phyloP scores from a whole-genome alignment of 64 coral and sea anemone species.

The Montipora efflorescens region DNA sequence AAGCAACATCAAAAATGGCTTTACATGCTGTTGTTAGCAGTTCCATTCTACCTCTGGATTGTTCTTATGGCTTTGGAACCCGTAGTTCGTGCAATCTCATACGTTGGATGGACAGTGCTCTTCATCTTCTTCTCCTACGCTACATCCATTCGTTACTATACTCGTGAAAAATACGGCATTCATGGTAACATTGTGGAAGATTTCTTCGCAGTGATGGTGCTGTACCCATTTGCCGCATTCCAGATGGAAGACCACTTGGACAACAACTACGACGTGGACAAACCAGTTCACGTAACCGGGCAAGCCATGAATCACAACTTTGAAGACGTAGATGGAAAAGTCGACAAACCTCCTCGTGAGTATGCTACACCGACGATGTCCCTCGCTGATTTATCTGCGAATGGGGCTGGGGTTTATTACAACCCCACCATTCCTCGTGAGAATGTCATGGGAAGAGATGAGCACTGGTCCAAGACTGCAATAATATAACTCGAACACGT shows the following conservation, averaged over 20 bases:
- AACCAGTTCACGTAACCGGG: background rate
- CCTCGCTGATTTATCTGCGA: background rate
- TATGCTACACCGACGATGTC: slow-evolving; percentile 10
- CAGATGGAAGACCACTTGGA: slow-evolving; percentile 76
- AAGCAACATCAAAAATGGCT: background rate
- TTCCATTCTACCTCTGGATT: slow-evolving; percentile 27
- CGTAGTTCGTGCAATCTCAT: background rate
- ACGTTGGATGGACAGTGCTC: slow-evolving; percentile 16
- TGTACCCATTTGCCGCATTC: slow-evolving; percentile 63
- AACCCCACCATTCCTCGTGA: background rate
- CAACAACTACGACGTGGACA: background rate
- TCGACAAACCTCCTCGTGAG: background rate
- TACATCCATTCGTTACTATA: slow-evolving; percentile 17
- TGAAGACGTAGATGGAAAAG: background rate
- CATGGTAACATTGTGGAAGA: slow-evolving; percentile 59
- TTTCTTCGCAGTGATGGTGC: slow-evolving; percentile 66
- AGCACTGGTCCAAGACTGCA: background rate
- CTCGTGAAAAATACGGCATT: slow-evolving; percentile 11
- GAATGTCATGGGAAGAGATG: background rate
- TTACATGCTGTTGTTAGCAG: slow-evolving; percentile 7
- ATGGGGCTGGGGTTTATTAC: background rate
- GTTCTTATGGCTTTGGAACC: slow-evolving; percentile 17
- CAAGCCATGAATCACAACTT: background rate
- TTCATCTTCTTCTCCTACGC: slow-evolving; percentile 36
- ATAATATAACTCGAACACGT: background rate